Conservation (phyloP, 2,888 invertebrate genomes). For the Lasioglossum marginatum region DNA sequence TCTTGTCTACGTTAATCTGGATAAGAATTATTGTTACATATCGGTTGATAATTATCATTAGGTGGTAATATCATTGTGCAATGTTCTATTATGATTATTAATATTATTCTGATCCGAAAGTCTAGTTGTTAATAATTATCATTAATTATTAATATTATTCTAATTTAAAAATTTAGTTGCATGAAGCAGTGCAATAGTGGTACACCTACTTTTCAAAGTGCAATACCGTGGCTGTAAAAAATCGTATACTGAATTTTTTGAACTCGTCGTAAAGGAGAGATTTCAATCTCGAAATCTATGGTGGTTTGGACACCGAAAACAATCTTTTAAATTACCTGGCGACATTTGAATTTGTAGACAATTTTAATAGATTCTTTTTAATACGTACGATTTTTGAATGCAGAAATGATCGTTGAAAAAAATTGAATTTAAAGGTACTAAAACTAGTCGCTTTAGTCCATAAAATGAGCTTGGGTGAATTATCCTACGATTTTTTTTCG, state of each 20-base stretch:
- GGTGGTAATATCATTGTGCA: neutral
- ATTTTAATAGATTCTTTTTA: too few species aligned
- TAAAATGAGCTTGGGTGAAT: neutral
- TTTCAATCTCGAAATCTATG: neutral
- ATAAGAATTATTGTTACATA: neutral
- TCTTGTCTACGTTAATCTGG: neutral
- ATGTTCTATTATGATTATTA: neutral
- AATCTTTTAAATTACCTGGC: neutral
- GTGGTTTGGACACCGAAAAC: neutral
- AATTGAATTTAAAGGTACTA: neutral
- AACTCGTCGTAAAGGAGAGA: neutral
- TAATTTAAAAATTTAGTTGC: neutral
- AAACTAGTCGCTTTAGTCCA: neutral
- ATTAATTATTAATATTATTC: neutral
- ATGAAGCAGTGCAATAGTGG: too few species aligned
- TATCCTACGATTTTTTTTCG: neutral
- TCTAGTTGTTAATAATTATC: neutral
- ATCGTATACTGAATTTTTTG: neutral
- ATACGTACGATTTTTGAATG: neutral
- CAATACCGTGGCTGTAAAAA: neutral
- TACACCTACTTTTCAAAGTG: neutral
- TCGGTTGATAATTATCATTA: neutral
- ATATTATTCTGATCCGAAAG: neutral
- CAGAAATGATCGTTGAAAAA: neutral
- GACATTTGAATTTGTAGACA: neutral